Evolutionary conservation across 2,113 vertebrate species (phyloP), one percentile per base, ranked within the genome.

Genomic region (Cariama cristata): DNA sequence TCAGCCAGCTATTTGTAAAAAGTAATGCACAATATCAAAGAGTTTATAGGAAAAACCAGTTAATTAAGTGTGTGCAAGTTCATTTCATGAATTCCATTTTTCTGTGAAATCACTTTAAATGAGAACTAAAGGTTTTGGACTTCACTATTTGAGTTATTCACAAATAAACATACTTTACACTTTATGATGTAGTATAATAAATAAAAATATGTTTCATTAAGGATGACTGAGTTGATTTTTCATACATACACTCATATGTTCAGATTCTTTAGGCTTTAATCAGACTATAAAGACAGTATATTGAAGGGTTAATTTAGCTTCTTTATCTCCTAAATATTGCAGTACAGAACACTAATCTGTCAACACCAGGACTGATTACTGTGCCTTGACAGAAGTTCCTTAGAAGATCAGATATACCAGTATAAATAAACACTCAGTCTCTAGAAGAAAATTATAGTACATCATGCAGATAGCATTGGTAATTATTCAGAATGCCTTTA

Each of bases 401-500:
- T 76, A 75, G 79, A 79, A 83, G 63, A 88, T 92, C 63, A 90
- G 50, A 87, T 27, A 49, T 68, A 53, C 9, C 16, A 55, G 53
- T 64, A 89, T 79, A 96, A 95, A 95, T 92, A 95, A 92, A 80
- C 55, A 93, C 35, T 76, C 66, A 58, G 47, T 68, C 60, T 77
- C 26, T 56, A 35, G 81, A 60, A 96, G 67, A 82, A 98, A 97
- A 97, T 98, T 93, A 95, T 23, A 89, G 58, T 76, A 50, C 58
- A 95, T 86, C 76, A 50, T 71, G 80, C 69, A 95, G 69, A 96
- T 89, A 76, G 63, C 89, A 80, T 12, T 71, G 62, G 47, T 64
- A 95, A 94, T 97, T 97, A 97, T 92, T 80, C 76, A 64, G 72
- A 96, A 97, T 93, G 52, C 28, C 45, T 86, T 83, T 86, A 88